Evolutionary conservation across 2,888 invertebrate species (phyloP), one percentile per base, ranked within the genome.

Genomic region (Saturnia japonica): DNA sequence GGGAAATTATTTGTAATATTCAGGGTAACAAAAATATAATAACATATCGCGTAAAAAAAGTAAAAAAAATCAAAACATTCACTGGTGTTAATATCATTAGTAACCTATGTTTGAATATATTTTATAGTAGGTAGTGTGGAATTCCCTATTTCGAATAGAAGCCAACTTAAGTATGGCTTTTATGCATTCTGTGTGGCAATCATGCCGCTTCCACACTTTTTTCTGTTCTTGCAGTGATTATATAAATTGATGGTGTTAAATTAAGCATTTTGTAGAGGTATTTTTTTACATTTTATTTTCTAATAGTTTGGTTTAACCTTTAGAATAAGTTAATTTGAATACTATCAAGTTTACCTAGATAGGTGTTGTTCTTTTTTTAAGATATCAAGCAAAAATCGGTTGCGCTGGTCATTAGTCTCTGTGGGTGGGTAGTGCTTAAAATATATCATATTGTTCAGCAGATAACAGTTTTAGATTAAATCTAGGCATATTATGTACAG

Each of bases 231-330:
- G 73, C 77, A 83, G 80, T 82, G 76, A 75, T 77, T 74, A 74
- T 74, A 79, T 87, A 87, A 89, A 87, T 85, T 81, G 86, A 85
- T 88, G 83, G 87, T 88, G 88, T 89, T 88, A 88, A 89, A 89
- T 89, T 87, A 83, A 83, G 81, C 83, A 87, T 85, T 88, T 86
- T 83, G 85, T 81, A 79, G 75, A 81, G 84, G 80, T 85, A 74
- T 75, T 82, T 85, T 86, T 71, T 73, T 77, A 40, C 40, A 16
- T 57, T 57, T 69, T 66, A 40, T 16, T 42, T 40, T 42, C 14
- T n/a, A 25, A 62, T 62, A 62, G 40, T 9, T 66, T 40, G n/a
- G 62, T 66, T 45, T 45, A 67, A 40, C 16, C 14, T 40, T 67
- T 67, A 45, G 14, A 45, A 67, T 45, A 67, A 45, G 25, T 67